A percentile compares a stretch with the other conserved stretches of the same genome.
These are phyloP conservation scores for Drosophila kuntzei DNA, from an alignment of 2,888 invertebrate species.

Conservation along the genomic window DNA sequence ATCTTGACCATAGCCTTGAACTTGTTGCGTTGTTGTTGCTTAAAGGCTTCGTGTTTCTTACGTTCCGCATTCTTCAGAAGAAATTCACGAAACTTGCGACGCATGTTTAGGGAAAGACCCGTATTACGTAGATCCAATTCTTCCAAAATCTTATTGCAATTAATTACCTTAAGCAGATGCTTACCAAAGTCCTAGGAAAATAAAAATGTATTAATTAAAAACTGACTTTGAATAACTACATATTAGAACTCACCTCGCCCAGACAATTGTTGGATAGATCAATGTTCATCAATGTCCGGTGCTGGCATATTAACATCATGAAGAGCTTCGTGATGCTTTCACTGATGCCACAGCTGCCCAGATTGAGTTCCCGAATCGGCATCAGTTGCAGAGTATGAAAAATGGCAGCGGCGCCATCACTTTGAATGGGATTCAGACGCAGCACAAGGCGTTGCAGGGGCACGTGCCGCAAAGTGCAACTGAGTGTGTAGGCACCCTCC, in stretches of 20 bases:
- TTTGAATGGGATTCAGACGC: constrained; percentile 84
- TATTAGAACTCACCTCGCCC: constrained; percentile 72
- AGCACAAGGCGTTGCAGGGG: constrained; percentile 77
- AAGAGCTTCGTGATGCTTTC: constrained; percentile 79
- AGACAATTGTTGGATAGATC: constrained; percentile 83
- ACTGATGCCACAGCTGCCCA: constrained; percentile 82
- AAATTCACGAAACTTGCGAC: constrained; percentile 77
- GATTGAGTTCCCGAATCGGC: constrained; percentile 77
- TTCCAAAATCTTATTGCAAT: constrained; percentile 78
- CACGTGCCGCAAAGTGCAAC: constrained; percentile 75
- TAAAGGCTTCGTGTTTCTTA: constrained; percentile 53
- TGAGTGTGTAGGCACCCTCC: constrained; percentile 82
- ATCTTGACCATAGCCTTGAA: constrained; percentile 63
- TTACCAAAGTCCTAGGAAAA: constrained; percentile 78
- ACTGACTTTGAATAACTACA: not conserved
- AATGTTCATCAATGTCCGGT: constrained; percentile 71
- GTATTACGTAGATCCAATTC: constrained; percentile 83
- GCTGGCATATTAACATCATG: constrained; percentile 82
- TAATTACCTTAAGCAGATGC: constrained; percentile 82
- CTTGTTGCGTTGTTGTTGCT: constrained; percentile 60
- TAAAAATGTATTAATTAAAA: no score
- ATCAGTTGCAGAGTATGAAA: constrained; percentile 75
- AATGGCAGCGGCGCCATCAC: constrained; percentile 84
- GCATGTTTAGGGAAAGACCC: constrained; percentile 74
- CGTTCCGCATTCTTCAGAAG: constrained; percentile 65